Evolutionary conservation across 1,140 invertebrate genomes (phyloP).

Genomic region (Tetragnatha versicolor): DNA sequence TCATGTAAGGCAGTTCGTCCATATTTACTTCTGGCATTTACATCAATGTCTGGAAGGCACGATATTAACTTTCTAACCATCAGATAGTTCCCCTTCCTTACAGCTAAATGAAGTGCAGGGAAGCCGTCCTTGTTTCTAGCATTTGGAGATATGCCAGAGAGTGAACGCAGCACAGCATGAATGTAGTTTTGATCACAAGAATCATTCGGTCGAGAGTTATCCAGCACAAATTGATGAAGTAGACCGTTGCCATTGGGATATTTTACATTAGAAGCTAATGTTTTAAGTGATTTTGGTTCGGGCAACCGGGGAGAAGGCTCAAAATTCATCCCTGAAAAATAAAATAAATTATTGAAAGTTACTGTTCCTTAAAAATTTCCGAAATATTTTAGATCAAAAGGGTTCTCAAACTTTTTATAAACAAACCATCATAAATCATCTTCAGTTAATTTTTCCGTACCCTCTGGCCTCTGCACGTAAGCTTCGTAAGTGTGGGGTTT

Average conservation of each 20-base stretch:
- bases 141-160: not conserved
- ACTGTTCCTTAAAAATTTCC: no score
- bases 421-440: no score
- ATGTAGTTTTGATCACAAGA: not conserved
- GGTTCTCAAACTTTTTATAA: no score
- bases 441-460: no score
- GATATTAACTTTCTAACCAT: constrained; percentile 3
- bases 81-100: not conserved
- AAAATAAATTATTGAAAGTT: no score
- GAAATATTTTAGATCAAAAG: no score
- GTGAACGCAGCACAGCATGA: not conserved
- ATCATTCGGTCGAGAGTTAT: not conserved
- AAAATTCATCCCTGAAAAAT: no score
- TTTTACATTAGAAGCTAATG: constrained; percentile 8
- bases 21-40: not conserved
- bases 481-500: no score
- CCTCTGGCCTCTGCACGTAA: no score
- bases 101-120: not conserved
- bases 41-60: not conserved
- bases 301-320: no score
- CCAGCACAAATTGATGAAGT: not conserved
- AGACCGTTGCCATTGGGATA: not conserved
- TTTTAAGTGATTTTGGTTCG: no score
- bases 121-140: not conserved
- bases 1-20: not conserved